Evolutionary conservation across 2,888 invertebrate species (phyloP), one percentile per base, ranked within the genome.

Genomic region (Philereme transversata): DNA sequence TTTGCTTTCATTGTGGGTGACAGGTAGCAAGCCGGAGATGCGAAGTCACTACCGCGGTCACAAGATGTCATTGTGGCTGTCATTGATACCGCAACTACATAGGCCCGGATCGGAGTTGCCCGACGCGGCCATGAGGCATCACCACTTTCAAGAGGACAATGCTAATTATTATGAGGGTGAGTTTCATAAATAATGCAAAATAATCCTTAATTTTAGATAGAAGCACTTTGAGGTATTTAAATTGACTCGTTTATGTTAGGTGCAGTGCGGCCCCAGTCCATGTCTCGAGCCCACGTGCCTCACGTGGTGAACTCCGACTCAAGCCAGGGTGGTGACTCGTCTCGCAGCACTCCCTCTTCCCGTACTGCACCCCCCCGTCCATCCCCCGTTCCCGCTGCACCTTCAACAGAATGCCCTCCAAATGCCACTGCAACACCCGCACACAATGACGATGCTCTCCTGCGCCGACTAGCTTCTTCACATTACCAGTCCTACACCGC

Each of bases 21-120:
- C 79, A 96, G 96, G 95, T 79, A 93, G 89, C 74, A 95, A 95
- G 78, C 94, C 96, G 38, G 96, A 96, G 84, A 95, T 97, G 90
- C 95, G 96, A 70, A 97, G 97, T 79, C 98, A 98, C 87, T 99
- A 98, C 87, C 95, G 98, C 45, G 98, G 98, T 48, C 98, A 98
- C 93, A 97, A 98, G 89, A 95, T 98, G 94, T 97, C 98, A 43
- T 93, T 98, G 81, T 98, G 98, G 98, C 89, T 98, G 65, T 97
- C 97, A 71, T 94, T 98, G 54, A 96, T 98, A 79, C 98, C 98
- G 55, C 97, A 98, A 82, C 93, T 98, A 56, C 98, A 98, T 83
- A 93, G 96, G 62, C 97, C 97, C 8, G 97, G 97, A 22, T 89
- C 93, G 7, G 94, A 94, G 68, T 71, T 92, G 69, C 96, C 96